A percentile compares a stretch with the other conserved stretches of the same genome.
Evolutionary conservation across 2,888 invertebrate species (phyloP).

Genomic region (Ennomos fuscantarius): DNA sequence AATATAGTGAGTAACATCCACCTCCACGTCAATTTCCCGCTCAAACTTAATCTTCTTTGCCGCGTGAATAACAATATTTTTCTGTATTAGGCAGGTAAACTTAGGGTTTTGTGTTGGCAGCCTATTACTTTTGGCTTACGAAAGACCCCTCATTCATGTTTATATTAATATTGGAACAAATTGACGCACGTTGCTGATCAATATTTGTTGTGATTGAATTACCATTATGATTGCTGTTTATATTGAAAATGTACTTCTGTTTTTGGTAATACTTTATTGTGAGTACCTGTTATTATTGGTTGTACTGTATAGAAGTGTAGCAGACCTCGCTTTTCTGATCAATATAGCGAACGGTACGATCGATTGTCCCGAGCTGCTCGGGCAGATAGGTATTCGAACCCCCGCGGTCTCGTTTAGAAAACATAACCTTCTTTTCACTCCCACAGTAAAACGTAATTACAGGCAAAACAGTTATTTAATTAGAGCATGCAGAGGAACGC

Average conservation of each 20-base stretch:
- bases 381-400: too few species aligned
- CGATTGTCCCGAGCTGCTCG: too few species aligned
- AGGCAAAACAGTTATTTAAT: too few species aligned
- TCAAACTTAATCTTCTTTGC: conserved; percentile 58
- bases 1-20: conserved; percentile 20
- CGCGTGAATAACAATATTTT: conserved; percentile 52
- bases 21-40: conserved; percentile 46
- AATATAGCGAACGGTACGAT: too few species aligned
- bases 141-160: conserved; percentile 32
- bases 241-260: conserved; percentile 1
- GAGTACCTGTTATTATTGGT: too few species aligned
- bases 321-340: too few species aligned
- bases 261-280: neutral
- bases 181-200: conserved; percentile 26
- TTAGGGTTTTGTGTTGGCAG: conserved; percentile 30
- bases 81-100: conserved; percentile 37
- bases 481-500: too few species aligned
- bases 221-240: neutral
- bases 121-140: conserved; percentile 36
- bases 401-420: too few species aligned
- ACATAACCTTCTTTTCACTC: too few species aligned
- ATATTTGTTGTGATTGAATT: conserved; percentile 21
- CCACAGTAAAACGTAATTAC: too few species aligned
- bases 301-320: too few species aligned
- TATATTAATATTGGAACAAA: conserved; percentile 22